Evolutionary conservation across 1,140 invertebrate genomes (phyloP).

Genomic region (Drosophila nannoptera): DNA sequence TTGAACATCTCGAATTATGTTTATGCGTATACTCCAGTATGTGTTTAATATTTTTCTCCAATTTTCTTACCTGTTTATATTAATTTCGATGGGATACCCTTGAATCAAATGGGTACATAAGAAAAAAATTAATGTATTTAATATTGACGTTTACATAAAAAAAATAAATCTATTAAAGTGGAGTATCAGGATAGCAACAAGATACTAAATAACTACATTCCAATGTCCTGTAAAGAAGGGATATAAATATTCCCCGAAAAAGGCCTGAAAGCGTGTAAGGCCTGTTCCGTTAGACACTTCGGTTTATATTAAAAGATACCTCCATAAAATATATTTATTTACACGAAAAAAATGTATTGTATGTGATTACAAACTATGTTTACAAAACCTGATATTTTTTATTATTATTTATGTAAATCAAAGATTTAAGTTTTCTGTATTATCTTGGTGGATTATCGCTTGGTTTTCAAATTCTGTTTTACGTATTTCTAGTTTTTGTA

Average conservation of each 20-base stretch:
- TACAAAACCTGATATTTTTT: conserved; percentile 54
- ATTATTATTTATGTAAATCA: background rate
- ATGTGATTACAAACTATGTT: conserved; percentile 54
- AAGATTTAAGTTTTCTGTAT: conserved; percentile 12
- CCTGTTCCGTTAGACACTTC: background rate
- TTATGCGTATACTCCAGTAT: no score
- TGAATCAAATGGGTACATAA: no score
- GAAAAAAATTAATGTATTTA: no score
- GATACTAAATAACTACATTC: no score
- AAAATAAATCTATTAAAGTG: no score
- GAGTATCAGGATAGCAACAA: no score
- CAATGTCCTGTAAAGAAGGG: no score
- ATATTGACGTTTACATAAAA: no score
- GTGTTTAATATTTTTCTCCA: no score
- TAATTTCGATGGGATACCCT: no score
- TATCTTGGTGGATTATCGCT: conserved; percentile 48
- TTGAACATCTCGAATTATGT: no score
- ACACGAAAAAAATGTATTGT: conserved; percentile 46
- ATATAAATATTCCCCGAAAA: background rate
- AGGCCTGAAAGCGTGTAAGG: background rate
- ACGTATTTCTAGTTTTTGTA: background rate
- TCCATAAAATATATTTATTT: conserved; percentile 62
- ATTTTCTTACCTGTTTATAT: no score
- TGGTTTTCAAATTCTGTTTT: conserved; percentile 27
- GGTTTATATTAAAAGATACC: background rate